Percentiles rank a stretch among this genome's conserved stretches.
Conservation (phyloP, 2,888 invertebrate genomes). For the Pandemis heparana region DNA sequence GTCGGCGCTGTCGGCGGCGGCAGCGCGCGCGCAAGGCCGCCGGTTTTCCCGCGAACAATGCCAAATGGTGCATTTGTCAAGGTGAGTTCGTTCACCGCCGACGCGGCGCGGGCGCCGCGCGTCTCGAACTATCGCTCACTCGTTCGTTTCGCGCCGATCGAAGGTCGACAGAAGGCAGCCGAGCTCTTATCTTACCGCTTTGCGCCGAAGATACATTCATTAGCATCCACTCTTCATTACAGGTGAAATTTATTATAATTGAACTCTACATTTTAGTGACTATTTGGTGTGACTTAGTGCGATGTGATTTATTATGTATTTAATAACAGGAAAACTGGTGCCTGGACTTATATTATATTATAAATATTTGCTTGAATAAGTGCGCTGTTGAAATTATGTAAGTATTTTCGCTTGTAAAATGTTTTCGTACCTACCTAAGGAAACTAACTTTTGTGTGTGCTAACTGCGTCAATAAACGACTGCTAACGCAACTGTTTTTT, state of each 20-base stretch:
- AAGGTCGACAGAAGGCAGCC: constrained; percentile 80
- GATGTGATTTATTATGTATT: constrained; percentile 20
- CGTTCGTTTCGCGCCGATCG: constrained; percentile 71
- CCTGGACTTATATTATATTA: neutral
- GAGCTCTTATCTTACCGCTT: constrained; percentile 61
- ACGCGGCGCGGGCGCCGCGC: constrained; percentile 61
- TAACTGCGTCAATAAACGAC: constrained; percentile 19
- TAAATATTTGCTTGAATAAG: neutral
- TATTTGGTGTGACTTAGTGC: constrained; percentile 21
- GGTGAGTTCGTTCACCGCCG: constrained; percentile 86
- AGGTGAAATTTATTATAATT: constrained; percentile 68
- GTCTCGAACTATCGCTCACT: constrained; percentile 70
- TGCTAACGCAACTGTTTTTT: constrained; percentile 12
- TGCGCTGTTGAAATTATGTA: constrained; percentile 1
- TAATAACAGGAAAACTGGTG: constrained; percentile 31
- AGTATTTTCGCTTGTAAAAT: constrained; percentile 2
- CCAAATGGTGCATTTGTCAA: constrained; percentile 87
- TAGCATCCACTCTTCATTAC: constrained; percentile 70
- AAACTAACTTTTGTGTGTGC: neutral
- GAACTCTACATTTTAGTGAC: constrained; percentile 34
- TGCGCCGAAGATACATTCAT: constrained; percentile 73
- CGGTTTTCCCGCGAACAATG: constrained; percentile 86
- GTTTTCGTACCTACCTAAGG: neutral
- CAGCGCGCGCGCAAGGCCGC: constrained; percentile 83
- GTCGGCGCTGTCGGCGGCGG: constrained; percentile 64